A percentile compares a stretch with the other conserved stretches of the same genome.
Conservation (phyloP, 2,113 vertebrate genomes). For the Bufo bufo region DNA sequence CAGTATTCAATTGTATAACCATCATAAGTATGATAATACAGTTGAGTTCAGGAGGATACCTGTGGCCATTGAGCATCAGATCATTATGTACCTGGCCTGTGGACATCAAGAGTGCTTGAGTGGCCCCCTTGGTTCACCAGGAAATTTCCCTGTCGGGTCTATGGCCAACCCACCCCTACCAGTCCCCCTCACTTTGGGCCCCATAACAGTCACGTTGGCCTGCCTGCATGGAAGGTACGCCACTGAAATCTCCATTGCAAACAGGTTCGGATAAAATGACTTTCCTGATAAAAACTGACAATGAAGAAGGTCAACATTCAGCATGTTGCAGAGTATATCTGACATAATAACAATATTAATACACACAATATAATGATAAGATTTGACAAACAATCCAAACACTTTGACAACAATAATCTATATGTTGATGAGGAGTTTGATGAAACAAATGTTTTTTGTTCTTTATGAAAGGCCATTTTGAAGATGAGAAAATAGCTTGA, state of each 20-base stretch:
- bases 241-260: neutral
- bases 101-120: too few relatives aligned
- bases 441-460: constrained; percentile 28
- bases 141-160: too few relatives aligned
- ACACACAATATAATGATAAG: neutral
- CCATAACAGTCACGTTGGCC: neutral
- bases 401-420: neutral
- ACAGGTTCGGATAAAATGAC: neutral
- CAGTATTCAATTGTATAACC: too few relatives aligned
- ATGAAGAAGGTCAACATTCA: constrained; percentile 1
- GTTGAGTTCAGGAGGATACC: too few relatives aligned
- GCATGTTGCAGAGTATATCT: neutral
- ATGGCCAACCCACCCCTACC: too few relatives aligned
- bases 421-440: constrained; percentile 27
- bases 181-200: too few relatives aligned
- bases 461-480: constrained; percentile 4
- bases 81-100: too few relatives aligned
- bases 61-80: too few relatives aligned
- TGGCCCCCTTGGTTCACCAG: too few relatives aligned
- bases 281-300: neutral
- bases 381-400: constrained; percentile 7
- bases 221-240: too few relatives aligned
- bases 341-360: neutral
- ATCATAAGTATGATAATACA: too few relatives aligned
- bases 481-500: constrained; percentile 47